These are phyloP conservation scores for Panagrolaimus sp. DNA, from an alignment of 1,140 invertebrate genomes.

Conservation along the genomic window DNA sequence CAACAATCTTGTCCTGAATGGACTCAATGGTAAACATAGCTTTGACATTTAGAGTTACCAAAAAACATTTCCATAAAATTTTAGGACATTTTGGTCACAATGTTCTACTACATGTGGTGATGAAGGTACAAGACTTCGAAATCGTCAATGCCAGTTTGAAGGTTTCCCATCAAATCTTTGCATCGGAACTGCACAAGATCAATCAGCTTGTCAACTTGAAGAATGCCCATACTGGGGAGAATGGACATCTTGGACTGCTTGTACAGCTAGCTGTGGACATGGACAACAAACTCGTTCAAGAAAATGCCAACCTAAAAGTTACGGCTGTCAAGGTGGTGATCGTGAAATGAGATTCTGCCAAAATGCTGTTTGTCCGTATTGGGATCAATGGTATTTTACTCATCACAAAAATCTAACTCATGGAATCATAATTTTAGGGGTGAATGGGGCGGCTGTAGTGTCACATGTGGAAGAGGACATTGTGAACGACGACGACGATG, in stretches of 20 bases:
- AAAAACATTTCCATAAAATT: background rate
- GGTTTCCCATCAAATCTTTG: conserved; percentile 27
- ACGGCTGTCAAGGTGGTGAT: conserved; percentile 31
- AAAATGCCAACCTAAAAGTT: conserved; percentile 26
- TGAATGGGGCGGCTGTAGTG: conserved; percentile 25
- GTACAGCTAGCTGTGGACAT: conserved; percentile 41
- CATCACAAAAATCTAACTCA: background rate
- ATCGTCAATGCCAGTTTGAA: conserved; percentile 27
- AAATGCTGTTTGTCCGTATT: conserved; percentile 37
- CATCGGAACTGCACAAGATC: conserved; percentile 32
- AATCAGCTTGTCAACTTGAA: conserved; percentile 29
- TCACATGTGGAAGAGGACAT: conserved; percentile 25
- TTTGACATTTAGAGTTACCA: too few relatives aligned
- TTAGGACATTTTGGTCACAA: background rate
- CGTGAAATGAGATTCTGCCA: conserved; percentile 33
- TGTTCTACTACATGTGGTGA: conserved; percentile 17
- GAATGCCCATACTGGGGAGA: conserved; percentile 31
- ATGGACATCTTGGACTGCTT: conserved; percentile 31
- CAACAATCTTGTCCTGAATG: conserved; percentile 27
- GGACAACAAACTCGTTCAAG: conserved; percentile 30
- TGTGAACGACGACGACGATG: conserved; percentile 23
- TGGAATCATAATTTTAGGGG: background rate
- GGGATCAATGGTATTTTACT: conserved; percentile 23
- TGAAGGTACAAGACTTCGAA: conserved; percentile 25
- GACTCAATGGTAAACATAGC: conserved; percentile 16